A percentile compares a stretch with the other conserved stretches of the same genome.
Evolutionary conservation across 2,797 vertebrate genomes (phyloP).

Genomic region (Leuciscus waleckii): DNA sequence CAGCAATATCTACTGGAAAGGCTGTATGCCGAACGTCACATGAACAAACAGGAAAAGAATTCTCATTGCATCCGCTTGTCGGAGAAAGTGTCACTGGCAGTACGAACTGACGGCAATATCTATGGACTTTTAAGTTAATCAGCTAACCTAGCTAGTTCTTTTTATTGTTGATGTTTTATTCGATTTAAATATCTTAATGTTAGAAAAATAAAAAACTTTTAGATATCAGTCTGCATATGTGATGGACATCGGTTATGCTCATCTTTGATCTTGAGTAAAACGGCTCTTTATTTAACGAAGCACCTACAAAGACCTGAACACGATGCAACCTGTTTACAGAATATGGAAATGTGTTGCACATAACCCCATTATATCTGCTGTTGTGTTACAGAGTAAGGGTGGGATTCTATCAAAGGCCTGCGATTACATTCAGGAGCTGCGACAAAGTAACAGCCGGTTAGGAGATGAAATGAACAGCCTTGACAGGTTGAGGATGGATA

Average conservation of each 20-base stretch:
- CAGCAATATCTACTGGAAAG: background rate
- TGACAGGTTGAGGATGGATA: slow-evolving; percentile 90
- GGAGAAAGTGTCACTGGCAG: background rate
- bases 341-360: background rate
- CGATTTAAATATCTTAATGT: background rate
- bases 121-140: background rate
- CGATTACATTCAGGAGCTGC: slow-evolving; percentile 94
- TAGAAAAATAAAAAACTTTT: background rate
- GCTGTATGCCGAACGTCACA: background rate
- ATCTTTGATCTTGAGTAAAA: background rate
- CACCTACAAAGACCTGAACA: background rate
- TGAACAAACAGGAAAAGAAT: background rate
- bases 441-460: slow-evolving; percentile 89
- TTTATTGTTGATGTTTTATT: background rate
- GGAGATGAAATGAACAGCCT: slow-evolving; percentile 86
- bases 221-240: background rate
- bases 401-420: slow-evolving; percentile 96
- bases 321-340: background rate
- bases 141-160: background rate
- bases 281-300: background rate
- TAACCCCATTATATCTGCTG: background rate
- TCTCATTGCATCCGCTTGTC: background rate
- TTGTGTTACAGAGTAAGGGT: slow-evolving; percentile 86
- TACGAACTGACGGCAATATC: background rate
- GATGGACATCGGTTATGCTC: background rate